phyloP scores from a whole-genome alignment of 2,113 vertebrate species.

The Oncorhynchus mykiss region DNA sequence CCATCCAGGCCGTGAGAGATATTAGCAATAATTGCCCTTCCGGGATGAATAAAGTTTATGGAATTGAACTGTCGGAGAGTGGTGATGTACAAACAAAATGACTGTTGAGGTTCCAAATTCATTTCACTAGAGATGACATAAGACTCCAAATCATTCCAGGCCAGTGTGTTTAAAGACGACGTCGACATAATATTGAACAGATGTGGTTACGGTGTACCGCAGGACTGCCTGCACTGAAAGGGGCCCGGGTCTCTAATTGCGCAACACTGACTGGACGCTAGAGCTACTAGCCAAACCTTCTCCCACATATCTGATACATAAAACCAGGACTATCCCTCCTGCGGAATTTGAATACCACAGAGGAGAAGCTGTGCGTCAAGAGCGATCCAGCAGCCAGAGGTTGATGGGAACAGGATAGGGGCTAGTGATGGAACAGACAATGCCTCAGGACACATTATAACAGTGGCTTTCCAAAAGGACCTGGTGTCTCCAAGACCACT shows the following conservation, averaged over 20 bases:
- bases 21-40: background rate
- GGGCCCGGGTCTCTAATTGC: background rate
- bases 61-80: too few relatives aligned
- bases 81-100: too few relatives aligned
- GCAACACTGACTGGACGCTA: background rate
- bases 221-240: background rate
- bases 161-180: background rate
- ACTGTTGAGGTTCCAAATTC: too few relatives aligned
- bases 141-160: background rate
- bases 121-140: background rate
- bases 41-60: too few relatives aligned
- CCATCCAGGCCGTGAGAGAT: background rate
- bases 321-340: background rate
- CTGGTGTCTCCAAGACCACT: background rate
- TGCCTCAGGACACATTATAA: too few relatives aligned
- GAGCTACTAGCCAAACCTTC: background rate
- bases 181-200: constrained; percentile 33
- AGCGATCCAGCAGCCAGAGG: too few relatives aligned
- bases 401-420: too few relatives aligned
- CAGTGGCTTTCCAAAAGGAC: too few relatives aligned
- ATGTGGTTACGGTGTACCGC: constrained; percentile 20
- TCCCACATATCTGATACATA: background rate
- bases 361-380: background rate
- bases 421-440: too few relatives aligned
- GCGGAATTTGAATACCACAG: background rate